These are phyloP conservation scores for Willowsia nigromaculata DNA, from an alignment of 2,888 invertebrate genomes.

Conservation along the genomic window DNA sequence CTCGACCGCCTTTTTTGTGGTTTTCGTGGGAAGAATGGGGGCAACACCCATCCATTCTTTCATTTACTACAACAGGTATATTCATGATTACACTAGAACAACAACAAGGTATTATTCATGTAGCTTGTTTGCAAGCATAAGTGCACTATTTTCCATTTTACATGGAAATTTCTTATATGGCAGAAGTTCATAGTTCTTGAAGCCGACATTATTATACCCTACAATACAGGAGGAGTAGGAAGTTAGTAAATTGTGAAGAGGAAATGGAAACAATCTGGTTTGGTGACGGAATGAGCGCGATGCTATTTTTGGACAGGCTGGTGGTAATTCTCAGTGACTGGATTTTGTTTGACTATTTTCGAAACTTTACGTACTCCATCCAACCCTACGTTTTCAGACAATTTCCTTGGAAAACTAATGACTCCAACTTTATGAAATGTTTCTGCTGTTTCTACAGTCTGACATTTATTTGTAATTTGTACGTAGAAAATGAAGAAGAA, in stretches of 20 bases:
- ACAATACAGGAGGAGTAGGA: background rate
- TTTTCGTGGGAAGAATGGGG: background rate
- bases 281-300: background rate
- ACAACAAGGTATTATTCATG: background rate
- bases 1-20: background rate
- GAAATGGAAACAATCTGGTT: conserved; percentile 53
- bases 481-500: background rate
- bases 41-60: conserved; percentile 26
- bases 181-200: too few species aligned
- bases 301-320: background rate
- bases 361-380: too few species aligned
- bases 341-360: too few species aligned
- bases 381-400: too few species aligned
- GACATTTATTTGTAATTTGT: background rate
- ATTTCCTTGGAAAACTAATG: background rate
- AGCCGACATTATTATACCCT: too few species aligned
- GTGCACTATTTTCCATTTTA: too few species aligned
- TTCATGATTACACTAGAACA: background rate
- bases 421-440: too few species aligned
- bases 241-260: conserved; percentile 27
- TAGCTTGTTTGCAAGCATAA: background rate
- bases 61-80: background rate
- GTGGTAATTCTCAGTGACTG: too few species aligned
- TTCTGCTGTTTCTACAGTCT: background rate
- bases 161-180: too few species aligned